Evolutionary conservation across 2,113 vertebrate species (phyloP).

Genomic region (Cercocebus atys): DNA sequence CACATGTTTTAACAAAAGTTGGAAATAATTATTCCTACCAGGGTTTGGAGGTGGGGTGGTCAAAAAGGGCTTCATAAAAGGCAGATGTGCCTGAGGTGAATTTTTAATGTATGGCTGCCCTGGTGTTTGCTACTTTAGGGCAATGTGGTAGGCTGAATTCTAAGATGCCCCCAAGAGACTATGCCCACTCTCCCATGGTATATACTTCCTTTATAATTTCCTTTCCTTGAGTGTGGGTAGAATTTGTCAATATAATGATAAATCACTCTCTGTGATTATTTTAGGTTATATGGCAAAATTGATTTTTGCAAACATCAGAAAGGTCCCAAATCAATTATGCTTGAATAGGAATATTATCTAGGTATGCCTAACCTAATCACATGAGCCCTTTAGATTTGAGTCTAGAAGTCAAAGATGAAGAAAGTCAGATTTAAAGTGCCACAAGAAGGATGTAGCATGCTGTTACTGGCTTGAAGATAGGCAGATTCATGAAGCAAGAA

Average conservation of each 20-base stretch:
- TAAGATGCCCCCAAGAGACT: background rate
- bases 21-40: conserved; percentile 3
- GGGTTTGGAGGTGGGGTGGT: background rate
- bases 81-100: background rate
- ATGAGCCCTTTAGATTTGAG: background rate
- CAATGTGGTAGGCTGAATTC: background rate
- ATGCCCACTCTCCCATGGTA: background rate
- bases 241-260: background rate
- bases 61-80: background rate
- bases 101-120: background rate
- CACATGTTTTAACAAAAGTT: background rate
- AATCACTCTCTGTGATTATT: background rate
- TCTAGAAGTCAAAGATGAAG: background rate
- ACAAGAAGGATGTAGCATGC: background rate
- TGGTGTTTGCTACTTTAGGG: conserved; percentile 16
- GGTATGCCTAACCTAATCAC: background rate
- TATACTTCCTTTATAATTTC: background rate
- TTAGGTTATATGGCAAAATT: background rate
- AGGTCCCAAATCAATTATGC: background rate
- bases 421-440: background rate
- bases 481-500: background rate
- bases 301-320: background rate
- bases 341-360: conserved; percentile 11
- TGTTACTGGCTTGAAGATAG: background rate
- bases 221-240: background rate